Evolutionary conservation across 2,797 vertebrate species (phyloP).

Genomic region (Melanotaenia nigrans): DNA sequence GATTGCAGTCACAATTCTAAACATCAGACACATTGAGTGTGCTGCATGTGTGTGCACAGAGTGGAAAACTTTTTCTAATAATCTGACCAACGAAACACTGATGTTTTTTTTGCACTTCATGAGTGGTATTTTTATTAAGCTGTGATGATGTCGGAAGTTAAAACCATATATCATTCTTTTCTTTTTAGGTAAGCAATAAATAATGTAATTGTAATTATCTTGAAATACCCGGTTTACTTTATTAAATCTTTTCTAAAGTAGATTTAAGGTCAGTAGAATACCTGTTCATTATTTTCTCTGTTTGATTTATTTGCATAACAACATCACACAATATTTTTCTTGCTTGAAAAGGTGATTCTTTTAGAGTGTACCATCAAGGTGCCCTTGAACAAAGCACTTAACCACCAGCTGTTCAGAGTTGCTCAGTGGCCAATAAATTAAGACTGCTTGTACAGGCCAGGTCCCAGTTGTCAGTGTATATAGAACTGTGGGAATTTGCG

Average conservation of each 20-base stretch:
- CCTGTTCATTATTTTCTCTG: not conserved
- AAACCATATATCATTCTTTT: not conserved
- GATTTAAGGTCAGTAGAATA: not conserved
- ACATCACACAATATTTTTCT: slow-evolving; percentile 1
- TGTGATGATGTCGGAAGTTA: not conserved
- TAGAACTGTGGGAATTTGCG: slow-evolving; percentile 40
- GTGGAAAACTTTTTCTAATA: not conserved
- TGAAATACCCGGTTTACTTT: not conserved
- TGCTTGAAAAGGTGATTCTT: slow-evolving; percentile 6
- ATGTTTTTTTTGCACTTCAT: not conserved
- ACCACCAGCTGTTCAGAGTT: slow-evolving; percentile 62
- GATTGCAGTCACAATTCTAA: no score
- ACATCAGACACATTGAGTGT: no score
- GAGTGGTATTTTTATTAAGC: not conserved
- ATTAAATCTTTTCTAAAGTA: not conserved
- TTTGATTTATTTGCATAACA: not conserved
- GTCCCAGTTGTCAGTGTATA: slow-evolving; percentile 42
- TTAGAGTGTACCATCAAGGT: slow-evolving; percentile 45
- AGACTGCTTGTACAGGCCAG: slow-evolving; percentile 23
- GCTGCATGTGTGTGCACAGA: not conserved
- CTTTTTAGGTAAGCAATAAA: not conserved
- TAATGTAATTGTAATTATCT: not conserved
- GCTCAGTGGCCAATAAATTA: slow-evolving; percentile 49
- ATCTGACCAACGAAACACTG: not conserved
- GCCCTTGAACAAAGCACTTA: slow-evolving; percentile 59